These are phyloP conservation scores for Drosophila paracracens DNA, from an alignment of 2,888 invertebrate species.

Conservation along the genomic window DNA sequence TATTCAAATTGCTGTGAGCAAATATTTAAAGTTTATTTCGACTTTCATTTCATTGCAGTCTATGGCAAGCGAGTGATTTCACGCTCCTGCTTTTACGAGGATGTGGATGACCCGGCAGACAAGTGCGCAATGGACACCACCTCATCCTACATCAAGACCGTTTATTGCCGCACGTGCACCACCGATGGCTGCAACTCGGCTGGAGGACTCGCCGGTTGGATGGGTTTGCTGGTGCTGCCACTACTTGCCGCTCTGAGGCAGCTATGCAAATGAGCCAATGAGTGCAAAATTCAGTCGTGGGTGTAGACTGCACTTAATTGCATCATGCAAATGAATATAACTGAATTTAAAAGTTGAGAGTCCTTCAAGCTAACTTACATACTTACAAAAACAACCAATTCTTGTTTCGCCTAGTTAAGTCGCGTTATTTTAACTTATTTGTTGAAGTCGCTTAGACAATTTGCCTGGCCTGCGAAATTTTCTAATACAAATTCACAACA, in stretches of 20 bases:
- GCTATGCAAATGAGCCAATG: slow-evolving; percentile 66
- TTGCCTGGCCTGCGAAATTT: slow-evolving; percentile 29
- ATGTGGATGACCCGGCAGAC: slow-evolving; percentile 83
- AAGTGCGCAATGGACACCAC: slow-evolving; percentile 83
- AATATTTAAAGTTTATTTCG: slow-evolving; percentile 35
- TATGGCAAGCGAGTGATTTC: slow-evolving; percentile 84
- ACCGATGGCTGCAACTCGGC: slow-evolving; percentile 84
- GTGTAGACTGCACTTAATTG: slow-evolving; percentile 60
- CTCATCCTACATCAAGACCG: slow-evolving; percentile 84
- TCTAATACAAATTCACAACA: slow-evolving; percentile 19
- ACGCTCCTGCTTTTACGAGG: slow-evolving; percentile 85
- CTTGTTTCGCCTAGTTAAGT: slow-evolving; percentile 29
- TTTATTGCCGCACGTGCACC: slow-evolving; percentile 84
- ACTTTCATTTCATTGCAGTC: slow-evolving; percentile 75
- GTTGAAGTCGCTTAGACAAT: slow-evolving; percentile 38
- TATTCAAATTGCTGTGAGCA: slow-evolving; percentile 50
- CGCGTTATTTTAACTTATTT: slow-evolving; percentile 30
- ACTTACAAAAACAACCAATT: slow-evolving; percentile 6
- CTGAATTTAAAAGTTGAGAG: slow-evolving; percentile 39
- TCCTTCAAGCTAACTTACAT: slow-evolving; percentile 34
- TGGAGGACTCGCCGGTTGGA: slow-evolving; percentile 60
- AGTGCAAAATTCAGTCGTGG: slow-evolving; percentile 10
- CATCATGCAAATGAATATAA: slow-evolving; percentile 43
- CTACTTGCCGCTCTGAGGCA: slow-evolving; percentile 60
- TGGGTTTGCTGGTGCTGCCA: slow-evolving; percentile 72